These are phyloP conservation scores for Imbricaverruca yamaguchii DNA, from an alignment of 2,888 invertebrate genomes.

Conservation along the genomic window DNA sequence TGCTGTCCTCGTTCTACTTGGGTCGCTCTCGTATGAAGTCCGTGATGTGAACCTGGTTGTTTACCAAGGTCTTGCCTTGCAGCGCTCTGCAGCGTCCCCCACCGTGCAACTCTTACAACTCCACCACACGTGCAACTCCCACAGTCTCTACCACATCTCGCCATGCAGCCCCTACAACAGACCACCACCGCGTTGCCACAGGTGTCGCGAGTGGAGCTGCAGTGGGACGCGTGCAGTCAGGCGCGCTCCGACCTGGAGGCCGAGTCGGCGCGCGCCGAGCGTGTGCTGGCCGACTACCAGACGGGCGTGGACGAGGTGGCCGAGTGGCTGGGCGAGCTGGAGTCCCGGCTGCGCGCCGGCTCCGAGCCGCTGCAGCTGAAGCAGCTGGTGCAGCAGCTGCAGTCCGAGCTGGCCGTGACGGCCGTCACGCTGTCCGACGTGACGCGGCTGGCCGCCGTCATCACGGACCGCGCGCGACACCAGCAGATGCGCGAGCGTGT, in stretches of 20 bases:
- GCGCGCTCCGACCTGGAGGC: constrained; percentile 70
- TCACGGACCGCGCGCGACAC: constrained; percentile 70
- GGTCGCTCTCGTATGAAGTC: no score
- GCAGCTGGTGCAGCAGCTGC: constrained; percentile 65
- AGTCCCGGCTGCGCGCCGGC: constrained; percentile 71
- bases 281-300: constrained; percentile 69
- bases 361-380: constrained; percentile 67
- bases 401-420: constrained; percentile 62
- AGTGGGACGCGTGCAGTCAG: constrained; percentile 66
- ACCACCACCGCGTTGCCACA: not conserved
- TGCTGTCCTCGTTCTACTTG: no score
- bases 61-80: no score
- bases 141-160: no score
- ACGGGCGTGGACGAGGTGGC: constrained; percentile 71
- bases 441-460: constrained; percentile 65
- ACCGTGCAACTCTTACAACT: no score
- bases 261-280: constrained; percentile 77
- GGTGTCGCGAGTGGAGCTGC: constrained; percentile 3
- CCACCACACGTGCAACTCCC: no score
- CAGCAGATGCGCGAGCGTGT: constrained; percentile 67
- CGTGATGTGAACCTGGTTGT: no score
- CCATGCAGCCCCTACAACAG: no score
- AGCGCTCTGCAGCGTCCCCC: no score
- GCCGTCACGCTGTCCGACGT: constrained; percentile 69
- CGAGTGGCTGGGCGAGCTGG: constrained; percentile 74